phyloP scores from a whole-genome alignment of 2,113 vertebrate species.

The Isurus oxyrinchus region DNA sequence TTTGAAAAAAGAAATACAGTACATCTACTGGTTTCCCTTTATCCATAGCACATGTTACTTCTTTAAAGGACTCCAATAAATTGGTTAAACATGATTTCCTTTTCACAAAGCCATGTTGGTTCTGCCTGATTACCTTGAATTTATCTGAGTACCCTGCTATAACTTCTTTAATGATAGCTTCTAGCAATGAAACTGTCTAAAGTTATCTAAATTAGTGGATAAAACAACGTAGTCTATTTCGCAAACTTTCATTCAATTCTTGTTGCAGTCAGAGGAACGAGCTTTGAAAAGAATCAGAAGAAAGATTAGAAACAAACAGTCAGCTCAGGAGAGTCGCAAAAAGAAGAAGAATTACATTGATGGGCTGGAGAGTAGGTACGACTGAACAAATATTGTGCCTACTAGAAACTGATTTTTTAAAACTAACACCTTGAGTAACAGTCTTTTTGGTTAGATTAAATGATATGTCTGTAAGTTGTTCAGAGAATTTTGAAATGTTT shows the following conservation, averaged over 20 bases:
- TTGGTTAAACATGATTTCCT: too few relatives aligned
- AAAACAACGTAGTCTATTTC: background rate
- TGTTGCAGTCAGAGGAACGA: slow-evolving; percentile 69
- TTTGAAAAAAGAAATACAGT: too few relatives aligned
- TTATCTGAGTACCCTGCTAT: too few relatives aligned
- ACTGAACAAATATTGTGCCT: slow-evolving; percentile 23
- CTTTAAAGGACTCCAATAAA: too few relatives aligned
- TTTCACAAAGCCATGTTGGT: too few relatives aligned
- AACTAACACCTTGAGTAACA: background rate
- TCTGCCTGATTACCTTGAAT: too few relatives aligned
- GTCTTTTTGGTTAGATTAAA: background rate
- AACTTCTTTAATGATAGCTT: too few relatives aligned
- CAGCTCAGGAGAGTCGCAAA: slow-evolving; percentile 77
- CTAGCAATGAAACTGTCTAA: background rate
- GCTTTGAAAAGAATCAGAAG: slow-evolving; percentile 71
- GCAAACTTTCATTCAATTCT: background rate
- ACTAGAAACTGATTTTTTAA: background rate
- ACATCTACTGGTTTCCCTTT: too few relatives aligned
- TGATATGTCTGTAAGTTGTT: background rate
- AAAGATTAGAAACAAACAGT: slow-evolving; percentile 85
- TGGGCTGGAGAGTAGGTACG: slow-evolving; percentile 76
- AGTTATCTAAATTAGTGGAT: background rate
- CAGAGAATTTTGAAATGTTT: background rate
- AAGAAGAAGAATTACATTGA: slow-evolving; percentile 81
- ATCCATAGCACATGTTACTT: too few relatives aligned